Base-by-base conservation (phyloP, 1,140 invertebrate species). In the Brachionus koreanus region DNA sequence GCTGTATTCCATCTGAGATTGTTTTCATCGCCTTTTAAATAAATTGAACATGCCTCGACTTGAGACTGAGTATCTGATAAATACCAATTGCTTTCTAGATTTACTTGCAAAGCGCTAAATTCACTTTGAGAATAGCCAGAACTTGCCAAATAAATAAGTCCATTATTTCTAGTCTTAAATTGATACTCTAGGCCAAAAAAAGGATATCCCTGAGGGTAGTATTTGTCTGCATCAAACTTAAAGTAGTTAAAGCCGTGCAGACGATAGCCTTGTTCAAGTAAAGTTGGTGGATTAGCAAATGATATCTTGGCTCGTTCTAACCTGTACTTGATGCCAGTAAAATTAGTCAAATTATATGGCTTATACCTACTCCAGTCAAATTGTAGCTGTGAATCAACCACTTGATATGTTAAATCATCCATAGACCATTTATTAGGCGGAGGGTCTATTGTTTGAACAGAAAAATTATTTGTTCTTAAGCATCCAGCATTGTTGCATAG, bases 401-500 rank as follows among this genome's bases (percentile, higher is more conserved):
- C 9, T 29, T 37, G 3, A 42, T 79, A 79, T 19, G 25, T 79
- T 9, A 65, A 65, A n/a, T 63, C 49, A 5, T 25, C n/a, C 19
- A 39, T 3, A 39, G 33, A 12, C 76, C 76, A 79, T 39, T 39
- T 39, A 19, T 63, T 61, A 19, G 76, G 76, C n/a, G 76, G 76
- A 37, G 76, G 76, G n/a, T 79, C 76, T 4, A 87, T 74, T 43
- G 86, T 87, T 13, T 75, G 57, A 13, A 85, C 86, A 9, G 77
- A 83, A 23, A 83, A 83, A 16, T 84, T 84, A 2, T 85, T 84
- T 77, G 86, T 87, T 84, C 86, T 87, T 37, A 87, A 84, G 84
- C 88, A 88, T 3, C 86, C 87, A 1, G 86, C 84, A 52, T 82
- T 83, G 82, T 88, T 88, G 84, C 88, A 88, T 0, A 85, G 85